Evolutionary conservation across 1,140 invertebrate species (phyloP).

Genomic region (Conus betulinus): DNA sequence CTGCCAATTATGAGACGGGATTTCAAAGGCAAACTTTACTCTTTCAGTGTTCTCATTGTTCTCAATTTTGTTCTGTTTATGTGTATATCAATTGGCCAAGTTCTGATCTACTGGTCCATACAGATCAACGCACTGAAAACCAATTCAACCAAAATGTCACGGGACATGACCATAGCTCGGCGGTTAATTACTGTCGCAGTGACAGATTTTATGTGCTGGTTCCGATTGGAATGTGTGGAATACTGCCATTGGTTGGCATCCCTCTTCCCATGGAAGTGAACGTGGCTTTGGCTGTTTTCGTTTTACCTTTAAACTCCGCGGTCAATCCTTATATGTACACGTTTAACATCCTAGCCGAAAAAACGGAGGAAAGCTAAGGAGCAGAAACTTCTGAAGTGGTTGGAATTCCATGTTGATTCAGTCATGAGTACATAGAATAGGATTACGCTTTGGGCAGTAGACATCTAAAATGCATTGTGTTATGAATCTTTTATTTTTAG

Average conservation of each 20-base stretch:
- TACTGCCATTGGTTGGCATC: background rate
- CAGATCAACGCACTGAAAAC: background rate
- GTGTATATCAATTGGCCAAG: background rate
- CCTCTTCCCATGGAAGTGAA: background rate
- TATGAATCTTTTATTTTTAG: too few species aligned
- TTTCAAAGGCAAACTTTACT: conserved; percentile 46
- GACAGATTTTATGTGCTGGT: background rate
- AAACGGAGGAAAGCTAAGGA: background rate
- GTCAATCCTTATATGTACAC: background rate
- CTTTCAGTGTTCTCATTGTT: conserved; percentile 47
- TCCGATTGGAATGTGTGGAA: background rate
- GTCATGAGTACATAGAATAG: too few species aligned
- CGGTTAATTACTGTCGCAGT: background rate
- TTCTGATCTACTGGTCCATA: background rate
- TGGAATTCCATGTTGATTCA: background rate
- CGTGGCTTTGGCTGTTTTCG: background rate
- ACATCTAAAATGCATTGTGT: too few species aligned
- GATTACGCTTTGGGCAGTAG: too few species aligned
- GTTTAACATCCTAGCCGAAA: background rate
- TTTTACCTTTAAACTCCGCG: background rate
- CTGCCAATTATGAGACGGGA: conserved; percentile 43
- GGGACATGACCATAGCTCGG: background rate
- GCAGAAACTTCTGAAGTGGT: background rate
- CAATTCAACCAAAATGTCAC: background rate
- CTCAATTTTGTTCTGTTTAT: conserved; percentile 49